phyloP scores from a whole-genome alignment of 1,140 invertebrate genomes.

The Cotesia chilonis region DNA sequence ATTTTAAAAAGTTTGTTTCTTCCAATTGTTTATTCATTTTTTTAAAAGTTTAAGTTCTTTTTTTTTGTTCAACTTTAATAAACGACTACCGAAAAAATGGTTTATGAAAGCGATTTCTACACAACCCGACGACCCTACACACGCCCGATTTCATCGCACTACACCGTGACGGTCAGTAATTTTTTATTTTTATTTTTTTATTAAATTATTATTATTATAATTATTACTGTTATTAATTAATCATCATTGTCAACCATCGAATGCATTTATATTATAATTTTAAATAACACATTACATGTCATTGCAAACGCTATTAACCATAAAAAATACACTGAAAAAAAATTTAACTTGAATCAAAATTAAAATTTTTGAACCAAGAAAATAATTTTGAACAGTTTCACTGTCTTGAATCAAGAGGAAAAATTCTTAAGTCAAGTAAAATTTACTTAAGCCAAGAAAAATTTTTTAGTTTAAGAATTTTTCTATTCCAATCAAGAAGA shows the following conservation, averaged over 20 bases:
- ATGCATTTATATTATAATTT: background rate
- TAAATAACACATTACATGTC: conserved; percentile 6
- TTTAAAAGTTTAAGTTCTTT: conserved; percentile 27
- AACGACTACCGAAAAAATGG: conserved; percentile 73
- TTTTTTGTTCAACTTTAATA: conserved; percentile 26
- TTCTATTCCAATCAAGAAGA: too few species aligned
- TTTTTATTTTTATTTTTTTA: conserved; percentile 23
- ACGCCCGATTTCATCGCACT: conserved; percentile 76
- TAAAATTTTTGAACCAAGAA: too few species aligned
- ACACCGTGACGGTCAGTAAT: conserved; percentile 80
- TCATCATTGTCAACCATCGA: background rate
- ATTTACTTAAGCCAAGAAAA: too few species aligned
- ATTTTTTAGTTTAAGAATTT: too few species aligned
- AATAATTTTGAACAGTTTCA: too few species aligned
- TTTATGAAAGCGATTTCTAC: conserved; percentile 90
- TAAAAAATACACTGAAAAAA: background rate
- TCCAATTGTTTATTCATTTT: conserved; percentile 8
- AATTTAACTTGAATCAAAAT: too few species aligned
- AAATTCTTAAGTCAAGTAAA: too few species aligned
- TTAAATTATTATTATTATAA: too few species aligned
- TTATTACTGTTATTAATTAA: too few species aligned
- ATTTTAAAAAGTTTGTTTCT: conserved; percentile 19
- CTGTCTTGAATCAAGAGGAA: too few species aligned
- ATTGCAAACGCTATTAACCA: conserved; percentile 15
- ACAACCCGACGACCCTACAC: conserved; percentile 84